Evolutionary conservation across 1,140 invertebrate genomes (phyloP), one percentile per base, ranked within the genome.

Genomic region (Pseudoatta argentina): DNA sequence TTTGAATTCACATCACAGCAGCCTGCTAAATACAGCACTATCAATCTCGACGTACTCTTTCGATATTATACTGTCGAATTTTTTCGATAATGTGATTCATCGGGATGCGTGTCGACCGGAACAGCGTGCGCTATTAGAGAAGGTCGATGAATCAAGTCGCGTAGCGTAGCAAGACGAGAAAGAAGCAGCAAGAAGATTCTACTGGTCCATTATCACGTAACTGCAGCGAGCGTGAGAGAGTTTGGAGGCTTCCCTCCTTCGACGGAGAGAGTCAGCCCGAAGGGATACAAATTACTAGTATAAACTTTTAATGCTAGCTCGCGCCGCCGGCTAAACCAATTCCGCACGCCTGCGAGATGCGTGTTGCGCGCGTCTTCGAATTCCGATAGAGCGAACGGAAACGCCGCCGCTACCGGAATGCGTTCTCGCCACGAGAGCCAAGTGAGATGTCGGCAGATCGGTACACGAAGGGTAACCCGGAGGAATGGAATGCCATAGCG

Each of bases 211-310:
- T 89, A 91, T 89, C 88, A 82, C 85, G 79, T 89, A 88, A 86
- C 77, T 85, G 85, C 63, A 81, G 67, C 86, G 59, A 87, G 90
- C 91, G 90, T 92, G 91, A 91, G 91, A 92, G 91, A 89, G 57
- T 88, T 82, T 61, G 87, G 78, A 77, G 89, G 76, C 39, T 7
- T 82, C 59, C 66, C 75, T 83, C 64, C 30, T 53, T 63, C 59
- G 21, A 61, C 85, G 55, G 16, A 34, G 69, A 73, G 79, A 75
- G 8, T 61, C 55, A 61, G 59, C 75, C 66, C 30, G 39, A 66
- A 76, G 83, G 79, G 76, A 77, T 89, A 90, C 87, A 92, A 92
- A 92, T 92, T 90, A 92, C 91, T 91, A 89, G 87, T 89, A 90
- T 92, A 91, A 90, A 91, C 91, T 89, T 90, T 90, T 88, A 90